A percentile compares a stretch with the other conserved stretches of the same genome.
Conservation (phyloP, 2,113 vertebrate genomes). For the Alethe castanea region DNA sequence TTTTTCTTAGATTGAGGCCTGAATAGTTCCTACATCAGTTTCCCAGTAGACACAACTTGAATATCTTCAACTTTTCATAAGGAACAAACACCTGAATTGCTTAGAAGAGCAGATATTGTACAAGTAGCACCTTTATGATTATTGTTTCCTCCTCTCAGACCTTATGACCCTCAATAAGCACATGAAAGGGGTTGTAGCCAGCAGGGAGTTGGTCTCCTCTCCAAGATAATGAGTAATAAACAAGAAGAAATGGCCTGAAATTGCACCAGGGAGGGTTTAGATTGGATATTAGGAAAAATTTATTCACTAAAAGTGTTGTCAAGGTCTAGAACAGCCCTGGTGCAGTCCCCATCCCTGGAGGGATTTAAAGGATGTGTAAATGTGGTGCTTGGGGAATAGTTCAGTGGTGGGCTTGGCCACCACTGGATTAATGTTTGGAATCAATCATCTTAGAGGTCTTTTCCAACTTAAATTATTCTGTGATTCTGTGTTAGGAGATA, state of each 20-base stretch:
- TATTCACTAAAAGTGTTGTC: not conserved
- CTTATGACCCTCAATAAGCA: not conserved
- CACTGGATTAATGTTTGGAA: not conserved
- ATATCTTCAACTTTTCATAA: not conserved
- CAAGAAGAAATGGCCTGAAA: not conserved
- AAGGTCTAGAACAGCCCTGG: not conserved
- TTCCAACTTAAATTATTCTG: not conserved
- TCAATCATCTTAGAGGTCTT: too few species aligned
- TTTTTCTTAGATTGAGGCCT: not conserved
- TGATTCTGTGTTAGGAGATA: not conserved
- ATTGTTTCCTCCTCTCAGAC: not conserved
- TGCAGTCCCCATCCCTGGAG: not conserved
- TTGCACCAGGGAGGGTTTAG: not conserved
- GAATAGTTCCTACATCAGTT: not conserved
- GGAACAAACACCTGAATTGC: not conserved
- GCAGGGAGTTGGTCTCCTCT: not conserved
- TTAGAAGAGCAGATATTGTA: not conserved
- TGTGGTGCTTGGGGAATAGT: not conserved
- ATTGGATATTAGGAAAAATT: not conserved
- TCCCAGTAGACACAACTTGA: not conserved
- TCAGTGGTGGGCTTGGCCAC: not conserved
- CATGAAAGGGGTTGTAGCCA: not conserved
- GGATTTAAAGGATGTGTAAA: not conserved
- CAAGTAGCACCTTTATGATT: not conserved
- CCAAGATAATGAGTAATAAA: not conserved